These are phyloP conservation scores for Colius striatus DNA, from an alignment of 2,113 vertebrate species.

Conservation along the genomic window DNA sequence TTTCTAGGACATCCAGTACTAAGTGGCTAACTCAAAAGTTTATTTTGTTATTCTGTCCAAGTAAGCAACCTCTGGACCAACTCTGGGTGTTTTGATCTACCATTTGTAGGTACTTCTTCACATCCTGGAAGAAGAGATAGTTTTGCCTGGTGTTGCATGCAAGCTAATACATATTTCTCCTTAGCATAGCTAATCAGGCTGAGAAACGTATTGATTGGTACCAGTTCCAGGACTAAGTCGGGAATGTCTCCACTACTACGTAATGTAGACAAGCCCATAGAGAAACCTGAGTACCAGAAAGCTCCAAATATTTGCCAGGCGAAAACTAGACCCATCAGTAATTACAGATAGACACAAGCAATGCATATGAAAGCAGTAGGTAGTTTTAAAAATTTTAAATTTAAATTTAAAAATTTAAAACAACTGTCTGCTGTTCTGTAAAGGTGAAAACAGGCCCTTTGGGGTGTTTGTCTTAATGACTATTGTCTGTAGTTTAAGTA, in stretches of 20 bases:
- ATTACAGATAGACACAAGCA: not conserved
- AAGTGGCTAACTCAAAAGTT: not conserved
- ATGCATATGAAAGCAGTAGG: not conserved
- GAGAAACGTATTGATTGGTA: not conserved
- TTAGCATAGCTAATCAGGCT: not conserved
- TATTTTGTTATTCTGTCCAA: not conserved
- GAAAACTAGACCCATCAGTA: not conserved
- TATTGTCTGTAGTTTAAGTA: not conserved
- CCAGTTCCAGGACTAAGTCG: not conserved
- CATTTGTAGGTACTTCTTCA: not conserved
- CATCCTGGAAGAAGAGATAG: not conserved
- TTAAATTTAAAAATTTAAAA: too few relatives aligned
- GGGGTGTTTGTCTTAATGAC: not conserved
- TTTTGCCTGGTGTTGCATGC: not conserved
- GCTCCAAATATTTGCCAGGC: not conserved
- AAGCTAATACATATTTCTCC: not conserved
- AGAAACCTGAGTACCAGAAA: not conserved
- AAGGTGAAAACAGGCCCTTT: not conserved
- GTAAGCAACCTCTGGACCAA: not conserved
- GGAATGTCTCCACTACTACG: not conserved
- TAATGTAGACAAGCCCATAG: not conserved
- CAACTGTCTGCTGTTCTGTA: not conserved
- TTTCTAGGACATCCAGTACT: not conserved
- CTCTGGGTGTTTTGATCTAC: not conserved
- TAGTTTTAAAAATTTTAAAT: not conserved